These are phyloP conservation scores for Volucella zonaria DNA, from an alignment of 2,888 invertebrate genomes.

Conservation along the genomic window DNA sequence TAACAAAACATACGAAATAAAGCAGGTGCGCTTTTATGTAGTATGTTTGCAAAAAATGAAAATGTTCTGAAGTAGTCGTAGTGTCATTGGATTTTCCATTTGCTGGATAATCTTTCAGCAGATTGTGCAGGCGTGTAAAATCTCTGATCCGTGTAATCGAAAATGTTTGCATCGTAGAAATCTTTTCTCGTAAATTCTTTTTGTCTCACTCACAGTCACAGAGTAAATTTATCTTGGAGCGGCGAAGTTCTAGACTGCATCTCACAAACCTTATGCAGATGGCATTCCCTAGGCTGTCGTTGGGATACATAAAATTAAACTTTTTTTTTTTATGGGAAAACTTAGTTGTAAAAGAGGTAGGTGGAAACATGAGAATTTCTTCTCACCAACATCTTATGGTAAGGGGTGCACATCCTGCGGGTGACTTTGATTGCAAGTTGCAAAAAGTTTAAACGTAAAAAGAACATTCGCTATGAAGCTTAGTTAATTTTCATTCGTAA, in stretches of 20 bases:
- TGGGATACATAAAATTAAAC: slow-evolving; percentile 35
- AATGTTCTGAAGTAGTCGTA: slow-evolving; percentile 6
- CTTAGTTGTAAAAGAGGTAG: background rate
- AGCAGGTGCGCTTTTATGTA: slow-evolving; percentile 25
- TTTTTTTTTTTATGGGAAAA: slow-evolving; percentile 15
- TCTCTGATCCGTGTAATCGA: slow-evolving; percentile 55
- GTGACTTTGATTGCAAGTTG: too few species aligned
- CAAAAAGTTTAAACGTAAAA: too few species aligned
- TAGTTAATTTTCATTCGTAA: slow-evolving; percentile 5
- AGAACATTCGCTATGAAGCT: background rate
- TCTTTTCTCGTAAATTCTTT: slow-evolving; percentile 7
- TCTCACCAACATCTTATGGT: background rate
- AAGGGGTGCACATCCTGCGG: too few species aligned
- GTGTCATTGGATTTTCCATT: slow-evolving; percentile 23
- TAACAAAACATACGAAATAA: slow-evolving; percentile 2
- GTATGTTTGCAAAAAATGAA: slow-evolving; percentile 5
- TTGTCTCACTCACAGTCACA: background rate
- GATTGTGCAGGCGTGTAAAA: slow-evolving; percentile 2
- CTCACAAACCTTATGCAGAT: slow-evolving; percentile 49
- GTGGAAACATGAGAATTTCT: slow-evolving; percentile 11
- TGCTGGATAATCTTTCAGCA: background rate
- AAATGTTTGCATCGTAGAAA: slow-evolving; percentile 35
- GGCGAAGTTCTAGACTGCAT: slow-evolving; percentile 18
- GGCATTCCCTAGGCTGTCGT: slow-evolving; percentile 34
- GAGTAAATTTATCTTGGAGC: slow-evolving; percentile 25